Conservation (phyloP, 2,797 vertebrate species). For the Eulemur mongoz region DNA sequence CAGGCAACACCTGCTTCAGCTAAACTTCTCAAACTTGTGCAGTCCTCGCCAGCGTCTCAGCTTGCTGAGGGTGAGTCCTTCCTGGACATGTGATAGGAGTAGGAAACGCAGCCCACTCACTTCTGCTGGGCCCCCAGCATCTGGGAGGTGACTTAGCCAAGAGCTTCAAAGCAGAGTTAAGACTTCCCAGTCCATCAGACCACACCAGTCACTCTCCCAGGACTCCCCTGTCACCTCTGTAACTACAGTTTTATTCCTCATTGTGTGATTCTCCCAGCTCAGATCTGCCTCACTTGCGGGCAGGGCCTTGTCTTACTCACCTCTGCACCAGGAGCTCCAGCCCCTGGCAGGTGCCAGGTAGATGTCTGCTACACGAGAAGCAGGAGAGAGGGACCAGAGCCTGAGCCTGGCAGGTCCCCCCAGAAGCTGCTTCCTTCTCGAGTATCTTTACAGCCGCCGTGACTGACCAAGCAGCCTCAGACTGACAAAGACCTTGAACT, state of each 20-base stretch:
- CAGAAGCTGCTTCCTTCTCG: background rate
- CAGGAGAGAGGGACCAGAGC: background rate
- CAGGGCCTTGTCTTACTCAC: background rate
- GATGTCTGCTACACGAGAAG: background rate
- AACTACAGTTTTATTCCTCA: background rate
- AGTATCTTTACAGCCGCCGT: background rate
- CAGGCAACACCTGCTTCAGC: background rate
- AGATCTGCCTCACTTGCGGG: background rate
- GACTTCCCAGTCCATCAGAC: background rate
- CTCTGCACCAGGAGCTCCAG: background rate
- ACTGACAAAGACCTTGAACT: background rate
- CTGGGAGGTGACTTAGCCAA: background rate
- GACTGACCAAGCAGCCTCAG: background rate
- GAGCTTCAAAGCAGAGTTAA: background rate
- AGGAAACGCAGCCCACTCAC: background rate
- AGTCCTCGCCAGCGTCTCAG: background rate
- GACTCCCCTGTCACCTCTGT: background rate
- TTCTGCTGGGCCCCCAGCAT: background rate
- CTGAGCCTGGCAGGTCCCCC: background rate
- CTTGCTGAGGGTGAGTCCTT: fast-evolving
- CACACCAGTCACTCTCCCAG: background rate
- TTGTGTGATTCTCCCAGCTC: background rate
- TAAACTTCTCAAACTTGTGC: background rate
- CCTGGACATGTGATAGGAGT: background rate
- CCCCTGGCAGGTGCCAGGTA: background rate